These are phyloP conservation scores for Xenotilapia caudafasciata DNA, from an alignment of 2,113 vertebrate species.

Conservation along the genomic window DNA sequence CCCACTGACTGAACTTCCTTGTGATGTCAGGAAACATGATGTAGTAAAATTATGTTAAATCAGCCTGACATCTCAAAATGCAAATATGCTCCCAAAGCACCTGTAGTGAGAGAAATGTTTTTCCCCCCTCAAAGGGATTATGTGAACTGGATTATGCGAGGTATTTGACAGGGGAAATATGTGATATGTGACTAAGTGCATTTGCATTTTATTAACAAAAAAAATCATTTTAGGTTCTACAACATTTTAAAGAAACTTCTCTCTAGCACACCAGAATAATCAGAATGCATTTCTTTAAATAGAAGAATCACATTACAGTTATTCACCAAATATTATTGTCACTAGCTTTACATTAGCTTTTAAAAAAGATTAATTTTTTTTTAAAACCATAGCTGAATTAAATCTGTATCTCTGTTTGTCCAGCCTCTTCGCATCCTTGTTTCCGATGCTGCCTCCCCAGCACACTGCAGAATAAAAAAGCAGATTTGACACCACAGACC, in stretches of 20 bases:
- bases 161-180: neutral
- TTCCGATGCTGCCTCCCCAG: neutral
- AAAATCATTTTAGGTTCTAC: neutral
- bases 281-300: neutral
- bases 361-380: neutral
- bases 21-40: neutral
- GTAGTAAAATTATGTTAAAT: conserved; percentile 10
- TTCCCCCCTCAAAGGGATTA: conserved; percentile 18
- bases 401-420: neutral
- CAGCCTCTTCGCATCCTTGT: neutral
- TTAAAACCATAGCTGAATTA: neutral
- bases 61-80: conserved; percentile 28
- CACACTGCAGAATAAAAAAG: neutral
- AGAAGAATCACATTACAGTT: neutral
- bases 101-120: conserved; percentile 20
- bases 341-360: neutral
- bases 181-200: neutral
- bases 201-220: neutral
- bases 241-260: neutral
- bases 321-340: neutral
- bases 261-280: neutral
- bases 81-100: conserved; percentile 17
- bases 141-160: neutral
- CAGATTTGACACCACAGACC: neutral
- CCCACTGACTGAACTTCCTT: neutral